Evolutionary conservation across 1,140 invertebrate species (phyloP), one percentile per base, ranked within the genome.

Genomic region (Rhagoletis pomonella): DNA sequence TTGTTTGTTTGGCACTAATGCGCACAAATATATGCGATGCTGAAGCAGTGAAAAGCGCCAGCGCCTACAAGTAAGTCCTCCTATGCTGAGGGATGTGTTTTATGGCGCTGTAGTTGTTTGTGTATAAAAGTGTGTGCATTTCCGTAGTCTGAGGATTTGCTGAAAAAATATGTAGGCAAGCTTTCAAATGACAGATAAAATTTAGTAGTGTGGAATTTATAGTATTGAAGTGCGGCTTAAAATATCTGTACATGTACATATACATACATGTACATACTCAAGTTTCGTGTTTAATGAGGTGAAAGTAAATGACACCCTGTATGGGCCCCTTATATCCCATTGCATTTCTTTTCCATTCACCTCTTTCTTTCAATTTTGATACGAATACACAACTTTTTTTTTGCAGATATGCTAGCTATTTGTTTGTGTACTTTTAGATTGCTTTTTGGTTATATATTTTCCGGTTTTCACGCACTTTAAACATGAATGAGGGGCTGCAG

Each of bases 281-380:
- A 85, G 84, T 62, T 50, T 85, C 29, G 84, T 60, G 84, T 85
- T 85, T 85, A 85, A 85, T 85, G 58, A 85, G 84, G 84, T 62
- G 84, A 85, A 85, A 85, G 59, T 85, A 44, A 85, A 62, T 62
- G 84, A 62, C 39, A 85, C 55, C 19, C 59, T 81, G 47, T 58
- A 17, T 29, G 29, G 47, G 47, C 73, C n/a, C 19, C n/a, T 58
- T 81, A 55, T 55, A 29, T 29, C 47, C 9, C 47, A 73, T 44
- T 1, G 12, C 5, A 1, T 73, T 3, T 14, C 67, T 4, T 14
- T 73, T 73, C 39, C 42, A n/a, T 47, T 73, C 14, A 73, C 42
- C 67, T 47, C 67, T 44, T 73, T 73, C 42, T 73, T 47, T 47
- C 0, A 55, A 10, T 55, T 55, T 55, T 10, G 50, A 5, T 55